Percentiles rank a stretch among this genome's conserved stretches.
Evolutionary conservation across 2,888 invertebrate species (phyloP).

Genomic region (Lasius fuliginosus): DNA sequence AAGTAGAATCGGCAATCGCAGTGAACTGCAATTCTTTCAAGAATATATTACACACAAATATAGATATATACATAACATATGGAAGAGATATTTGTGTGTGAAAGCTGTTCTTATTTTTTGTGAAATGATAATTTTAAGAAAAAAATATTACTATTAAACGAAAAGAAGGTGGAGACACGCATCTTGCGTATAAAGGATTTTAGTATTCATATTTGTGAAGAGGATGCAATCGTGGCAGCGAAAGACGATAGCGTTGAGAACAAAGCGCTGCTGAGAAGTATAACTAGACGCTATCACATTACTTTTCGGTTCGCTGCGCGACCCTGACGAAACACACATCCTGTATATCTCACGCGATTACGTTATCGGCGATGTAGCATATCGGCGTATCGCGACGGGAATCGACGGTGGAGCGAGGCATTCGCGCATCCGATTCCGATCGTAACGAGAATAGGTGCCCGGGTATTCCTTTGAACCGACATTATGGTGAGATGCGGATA

Average conservation of each 20-base stretch:
- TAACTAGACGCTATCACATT: conserved; percentile 25
- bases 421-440: conserved; percentile 44
- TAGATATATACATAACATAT: too few relatives aligned
- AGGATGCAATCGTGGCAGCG: not conserved
- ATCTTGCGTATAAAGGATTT: not conserved
- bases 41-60: not conserved
- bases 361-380: conserved; percentile 43
- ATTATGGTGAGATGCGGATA: conserved; percentile 28
- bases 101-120: not conserved
- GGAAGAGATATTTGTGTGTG: not conserved
- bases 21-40: not conserved
- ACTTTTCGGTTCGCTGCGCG: conserved; percentile 31
- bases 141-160: not conserved
- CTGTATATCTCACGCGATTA: conserved; percentile 41
- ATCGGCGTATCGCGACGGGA: not conserved
- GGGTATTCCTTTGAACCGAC: conserved; percentile 8
- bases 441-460: conserved; percentile 38
- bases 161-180: not conserved
- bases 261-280: conserved; percentile 26
- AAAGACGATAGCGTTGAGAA: conserved; percentile 37
- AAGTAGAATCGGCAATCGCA: not conserved
- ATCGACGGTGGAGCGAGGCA: conserved; percentile 28
- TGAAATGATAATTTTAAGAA: not conserved
- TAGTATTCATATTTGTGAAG: not conserved
- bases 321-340: conserved; percentile 34